Evolutionary conservation across 2,113 vertebrate species (phyloP), one percentile per base, ranked within the genome.

Genomic region (Myanophis thanlyinensis): DNA sequence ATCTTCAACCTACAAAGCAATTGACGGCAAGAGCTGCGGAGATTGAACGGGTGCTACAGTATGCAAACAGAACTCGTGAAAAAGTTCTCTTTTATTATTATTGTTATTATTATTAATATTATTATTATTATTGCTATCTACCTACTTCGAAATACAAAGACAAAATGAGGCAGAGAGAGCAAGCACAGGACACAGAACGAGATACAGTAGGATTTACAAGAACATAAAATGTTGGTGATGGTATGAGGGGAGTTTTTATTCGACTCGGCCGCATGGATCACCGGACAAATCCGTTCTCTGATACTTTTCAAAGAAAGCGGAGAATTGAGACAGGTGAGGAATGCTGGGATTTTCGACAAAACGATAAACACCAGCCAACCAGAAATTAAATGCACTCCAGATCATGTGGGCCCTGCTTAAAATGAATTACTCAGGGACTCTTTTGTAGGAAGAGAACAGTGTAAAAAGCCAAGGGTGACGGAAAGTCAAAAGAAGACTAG

Each of bases 101-200:
- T 67, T 67, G 3, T 67, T 62, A 62, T 30, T 62, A 11, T 62
- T 62, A 56, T 56, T 56, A 1, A 13, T 51, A 30, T 62, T 67
- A 67, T 30, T 15, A 67, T 62, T n/a, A 67, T 67, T 99, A 99
- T 99, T 99, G 99, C 99, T 99, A 98, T 98, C 98, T 98, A 98
- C 97, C 98, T 98, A 98, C 98, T 98, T 96, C 97, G 96, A 98
- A 98, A 98, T 96, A 97, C 98, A 97, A 97, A 98, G 98, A 97
- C 95, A 97, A 97, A 97, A 97, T 80, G 73, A 80, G 73, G 35
- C 97, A 95, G 20, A 46, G 95, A 96, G 97, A 97, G 97, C 97
- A 97, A 97, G 97, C 97, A 97, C 97, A 95, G 86, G 2, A 98
- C 97, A 97, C 97, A 96, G 86, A 3, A 98, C 97, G 97, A 96